phyloP scores from a whole-genome alignment of 2,797 vertebrate species.

The Micromesistius poutassou region DNA sequence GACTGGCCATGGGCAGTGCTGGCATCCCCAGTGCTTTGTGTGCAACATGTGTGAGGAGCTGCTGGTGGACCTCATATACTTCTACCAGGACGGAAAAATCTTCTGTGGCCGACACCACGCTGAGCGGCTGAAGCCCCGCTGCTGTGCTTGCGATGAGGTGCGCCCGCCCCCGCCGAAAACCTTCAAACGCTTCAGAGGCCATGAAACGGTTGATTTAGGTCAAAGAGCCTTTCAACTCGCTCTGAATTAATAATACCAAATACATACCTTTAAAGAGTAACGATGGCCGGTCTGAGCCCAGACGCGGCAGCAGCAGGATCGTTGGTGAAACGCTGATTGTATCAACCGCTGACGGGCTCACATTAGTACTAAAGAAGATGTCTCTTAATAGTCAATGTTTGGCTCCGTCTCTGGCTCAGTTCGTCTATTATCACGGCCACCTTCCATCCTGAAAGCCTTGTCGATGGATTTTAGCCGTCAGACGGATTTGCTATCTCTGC shows the following conservation, averaged over 20 bases:
- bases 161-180: constrained; percentile 56
- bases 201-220: constrained; percentile 43
- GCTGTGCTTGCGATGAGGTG: constrained; percentile 96
- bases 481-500: neutral
- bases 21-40: constrained; percentile 97
- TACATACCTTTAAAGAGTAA: neutral
- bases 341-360: neutral
- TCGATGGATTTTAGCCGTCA: neutral
- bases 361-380: neutral
- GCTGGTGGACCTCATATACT: constrained; percentile 97
- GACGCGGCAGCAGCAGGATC: neutral
- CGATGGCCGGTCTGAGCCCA: neutral
- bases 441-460: neutral
- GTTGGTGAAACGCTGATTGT: neutral
- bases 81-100: constrained; percentile 95
- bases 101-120: constrained; percentile 95
- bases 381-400: neutral
- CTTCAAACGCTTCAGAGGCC: constrained; percentile 25
- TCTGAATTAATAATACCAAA: neutral
- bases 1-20: constrained; percentile 89
- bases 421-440: neutral
- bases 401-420: neutral
- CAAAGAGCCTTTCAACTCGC: constrained; percentile 29
- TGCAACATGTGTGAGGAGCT: constrained; percentile 91
- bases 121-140: constrained; percentile 93